A percentile compares a stretch with the other conserved stretches of the same genome.
Conservation (phyloP, 2,113 vertebrate species). For the Pelodiscus sinensis region DNA sequence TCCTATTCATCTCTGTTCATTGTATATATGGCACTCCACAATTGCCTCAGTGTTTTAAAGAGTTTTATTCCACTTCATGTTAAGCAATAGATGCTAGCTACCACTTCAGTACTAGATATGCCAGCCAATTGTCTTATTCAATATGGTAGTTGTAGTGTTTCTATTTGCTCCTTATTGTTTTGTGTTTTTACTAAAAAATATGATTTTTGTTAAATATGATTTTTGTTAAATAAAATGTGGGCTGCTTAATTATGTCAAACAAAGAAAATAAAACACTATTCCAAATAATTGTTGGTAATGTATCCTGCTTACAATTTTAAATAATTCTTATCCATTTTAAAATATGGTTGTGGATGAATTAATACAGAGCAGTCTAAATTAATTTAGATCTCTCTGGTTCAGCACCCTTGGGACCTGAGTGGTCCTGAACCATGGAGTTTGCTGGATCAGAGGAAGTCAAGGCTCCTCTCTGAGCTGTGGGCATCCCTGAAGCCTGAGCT, state of each 20-base stretch:
- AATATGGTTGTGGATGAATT: not conserved
- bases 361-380: too few relatives aligned
- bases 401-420: too few relatives aligned
- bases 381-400: too few relatives aligned
- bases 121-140: not conserved
- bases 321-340: not conserved
- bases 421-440: too few relatives aligned
- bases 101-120: not conserved
- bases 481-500: too few relatives aligned
- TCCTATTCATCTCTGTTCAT: not conserved
- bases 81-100: not conserved
- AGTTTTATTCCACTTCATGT: not conserved
- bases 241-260: not conserved
- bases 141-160: not conserved
- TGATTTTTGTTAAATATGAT: not conserved
- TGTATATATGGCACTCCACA: not conserved
- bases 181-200: not conserved
- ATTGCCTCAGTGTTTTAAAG: not conserved
- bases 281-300: not conserved
- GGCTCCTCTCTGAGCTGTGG: too few relatives aligned
- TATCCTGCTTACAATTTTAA: not conserved
- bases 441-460: too few relatives aligned
- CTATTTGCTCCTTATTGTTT: not conserved
- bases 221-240: not conserved
- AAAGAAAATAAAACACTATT: not conserved